A percentile compares a stretch with the other conserved stretches of the same genome.
Conservation (phyloP, 2,797 vertebrate genomes). For the Pachyuromys duprasi region DNA sequence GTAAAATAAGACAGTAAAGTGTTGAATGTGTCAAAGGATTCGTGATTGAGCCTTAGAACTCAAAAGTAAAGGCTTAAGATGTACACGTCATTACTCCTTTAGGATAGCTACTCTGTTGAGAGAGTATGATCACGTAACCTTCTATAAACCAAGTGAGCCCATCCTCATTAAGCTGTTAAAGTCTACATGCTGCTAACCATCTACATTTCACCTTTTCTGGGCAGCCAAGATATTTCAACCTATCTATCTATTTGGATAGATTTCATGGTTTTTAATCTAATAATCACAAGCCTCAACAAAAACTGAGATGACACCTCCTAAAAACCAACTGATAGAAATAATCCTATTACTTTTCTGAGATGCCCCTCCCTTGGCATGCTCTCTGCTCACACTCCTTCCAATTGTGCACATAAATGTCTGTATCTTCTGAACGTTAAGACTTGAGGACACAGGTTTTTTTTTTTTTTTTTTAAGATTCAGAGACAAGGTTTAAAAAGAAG, state of each 20-base stretch:
- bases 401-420: not conserved
- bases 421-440: not conserved
- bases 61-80: not conserved
- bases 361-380: not conserved
- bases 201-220: not conserved
- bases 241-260: not conserved
- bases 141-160: not conserved
- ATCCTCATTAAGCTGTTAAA: not conserved
- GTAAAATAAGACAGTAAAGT: not conserved
- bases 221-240: not conserved
- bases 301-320: not conserved
- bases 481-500: not conserved
- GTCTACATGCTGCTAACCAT: too few relatives aligned
- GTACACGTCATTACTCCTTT: not conserved
- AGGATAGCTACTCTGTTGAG: not conserved
- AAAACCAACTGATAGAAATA: not conserved
- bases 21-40: not conserved
- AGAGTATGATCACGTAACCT: not conserved
- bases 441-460: not conserved
- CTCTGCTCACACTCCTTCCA: not conserved
- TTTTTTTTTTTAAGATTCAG: constrained; percentile 30
- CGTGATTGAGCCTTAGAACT: not conserved
- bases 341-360: not conserved
- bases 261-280: not conserved
- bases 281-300: not conserved